Percentiles rank a stretch among this genome's conserved stretches.
Conservation (phyloP, 2,113 vertebrate genomes). For the Oncorhynchus keta region DNA sequence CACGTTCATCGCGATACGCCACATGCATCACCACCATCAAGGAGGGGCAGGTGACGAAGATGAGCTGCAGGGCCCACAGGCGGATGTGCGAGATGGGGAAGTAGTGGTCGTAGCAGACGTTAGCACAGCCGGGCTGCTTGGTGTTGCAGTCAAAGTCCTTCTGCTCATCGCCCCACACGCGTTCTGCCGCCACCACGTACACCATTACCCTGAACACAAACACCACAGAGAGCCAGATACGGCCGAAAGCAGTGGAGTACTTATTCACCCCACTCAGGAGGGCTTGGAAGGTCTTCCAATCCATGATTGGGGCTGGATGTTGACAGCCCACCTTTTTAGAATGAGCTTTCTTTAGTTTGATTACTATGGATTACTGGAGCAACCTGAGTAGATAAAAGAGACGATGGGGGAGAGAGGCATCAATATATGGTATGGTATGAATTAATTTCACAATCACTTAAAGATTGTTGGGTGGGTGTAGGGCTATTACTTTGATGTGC, state of each 20-base stretch:
- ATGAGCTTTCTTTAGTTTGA: neutral
- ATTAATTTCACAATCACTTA: neutral
- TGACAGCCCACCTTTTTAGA: slow-evolving; percentile 11
- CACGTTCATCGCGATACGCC: slow-evolving; percentile 77
- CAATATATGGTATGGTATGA: neutral
- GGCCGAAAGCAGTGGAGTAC: slow-evolving; percentile 82
- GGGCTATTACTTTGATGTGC: neutral
- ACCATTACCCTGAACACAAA: slow-evolving; percentile 86
- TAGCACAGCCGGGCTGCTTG: slow-evolving; percentile 82
- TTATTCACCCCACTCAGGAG: slow-evolving; percentile 86
- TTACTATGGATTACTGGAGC: neutral
- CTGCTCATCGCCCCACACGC: slow-evolving; percentile 84
- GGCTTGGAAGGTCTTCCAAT: slow-evolving; percentile 83
- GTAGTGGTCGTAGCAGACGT: slow-evolving; percentile 81
- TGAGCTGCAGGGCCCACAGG: slow-evolving; percentile 79
- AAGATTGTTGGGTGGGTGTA: neutral
- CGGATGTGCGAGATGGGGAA: slow-evolving; percentile 81
- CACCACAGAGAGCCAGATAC: slow-evolving; percentile 86
- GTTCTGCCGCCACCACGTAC: slow-evolving; percentile 83
- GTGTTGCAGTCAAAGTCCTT: slow-evolving; percentile 87
- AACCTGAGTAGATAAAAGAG: slow-evolving; percentile 26
- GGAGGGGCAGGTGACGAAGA: slow-evolving; percentile 79
- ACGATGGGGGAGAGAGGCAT: slow-evolving; percentile 10
- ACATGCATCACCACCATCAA: slow-evolving; percentile 87
- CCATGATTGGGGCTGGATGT: slow-evolving; percentile 68